phyloP scores from a whole-genome alignment of 2,113 vertebrate genomes.

The Kryptolebias marmoratus region DNA sequence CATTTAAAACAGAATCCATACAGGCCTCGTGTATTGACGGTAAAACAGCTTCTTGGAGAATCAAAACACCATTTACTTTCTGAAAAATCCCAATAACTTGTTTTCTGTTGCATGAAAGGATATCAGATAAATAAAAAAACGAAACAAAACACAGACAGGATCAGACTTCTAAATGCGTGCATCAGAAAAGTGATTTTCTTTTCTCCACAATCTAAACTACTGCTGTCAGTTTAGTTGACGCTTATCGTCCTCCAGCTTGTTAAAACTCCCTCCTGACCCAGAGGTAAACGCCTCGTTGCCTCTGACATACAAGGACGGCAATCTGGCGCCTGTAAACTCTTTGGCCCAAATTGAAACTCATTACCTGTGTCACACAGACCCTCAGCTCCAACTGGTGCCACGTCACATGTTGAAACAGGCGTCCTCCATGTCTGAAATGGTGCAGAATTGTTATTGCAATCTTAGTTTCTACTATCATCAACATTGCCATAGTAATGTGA shows the following conservation, averaged over 20 bases:
- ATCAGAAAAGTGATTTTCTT: conserved; percentile 5
- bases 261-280: conserved; percentile 53
- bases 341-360: conserved; percentile 54
- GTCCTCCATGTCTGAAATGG: conserved; percentile 20
- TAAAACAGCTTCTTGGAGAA: background rate
- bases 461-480: background rate
- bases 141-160: no score
- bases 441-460: background rate
- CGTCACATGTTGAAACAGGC: conserved; percentile 19
- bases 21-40: background rate
- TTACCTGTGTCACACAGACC: conserved; percentile 75
- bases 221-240: conserved; percentile 39
- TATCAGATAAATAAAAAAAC: background rate
- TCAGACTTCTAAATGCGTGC: background rate
- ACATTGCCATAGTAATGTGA: background rate
- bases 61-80: background rate
- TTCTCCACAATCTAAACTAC: conserved; percentile 15
- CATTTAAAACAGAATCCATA: background rate
- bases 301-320: conserved; percentile 40
- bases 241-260: conserved; percentile 45
- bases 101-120: no score
- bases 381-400: conserved; percentile 5
- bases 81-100: no score
- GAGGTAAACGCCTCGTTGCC: conserved; percentile 53
- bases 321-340: conserved; percentile 61